Conservation (phyloP, 1,140 invertebrate species). For the Callitettix versicolor region DNA sequence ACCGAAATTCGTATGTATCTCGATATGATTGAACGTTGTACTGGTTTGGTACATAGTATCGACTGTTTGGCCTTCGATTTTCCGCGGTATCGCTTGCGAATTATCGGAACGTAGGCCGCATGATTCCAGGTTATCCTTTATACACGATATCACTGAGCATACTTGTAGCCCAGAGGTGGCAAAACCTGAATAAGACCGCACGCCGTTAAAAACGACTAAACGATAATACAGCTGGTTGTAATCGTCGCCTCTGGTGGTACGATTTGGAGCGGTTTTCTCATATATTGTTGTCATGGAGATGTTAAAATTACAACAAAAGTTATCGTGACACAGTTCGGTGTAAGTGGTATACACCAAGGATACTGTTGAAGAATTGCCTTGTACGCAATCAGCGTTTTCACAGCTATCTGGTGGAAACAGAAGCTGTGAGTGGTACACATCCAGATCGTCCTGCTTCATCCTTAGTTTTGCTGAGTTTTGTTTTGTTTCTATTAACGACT, state of each 20-base stretch:
- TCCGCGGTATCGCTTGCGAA: neutral
- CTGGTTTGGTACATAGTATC: neutral
- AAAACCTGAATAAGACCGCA: neutral
- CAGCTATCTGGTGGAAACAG: no score
- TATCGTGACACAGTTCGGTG: no score
- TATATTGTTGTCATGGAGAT: neutral
- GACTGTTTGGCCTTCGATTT: neutral
- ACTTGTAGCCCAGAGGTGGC: conserved; percentile 8
- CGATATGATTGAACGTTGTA: neutral
- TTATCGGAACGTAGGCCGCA: conserved; percentile 3
- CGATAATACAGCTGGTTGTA: neutral
- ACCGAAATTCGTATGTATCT: no score
- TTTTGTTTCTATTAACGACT: no score
- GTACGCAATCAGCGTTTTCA: no score
- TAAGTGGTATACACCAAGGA: no score
- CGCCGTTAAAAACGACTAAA: conserved; percentile 4
- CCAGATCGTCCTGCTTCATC: no score
- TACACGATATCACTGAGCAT: conserved; percentile 3
- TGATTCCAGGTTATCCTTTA: neutral
- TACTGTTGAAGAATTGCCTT: no score
- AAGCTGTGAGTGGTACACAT: no score
- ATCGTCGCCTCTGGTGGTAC: neutral
- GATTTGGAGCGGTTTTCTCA: neutral
- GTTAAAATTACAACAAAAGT: neutral
- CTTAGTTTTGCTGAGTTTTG: no score